Conservation (phyloP, 2,113 vertebrate species). For the Psephotus haematonotus region DNA sequence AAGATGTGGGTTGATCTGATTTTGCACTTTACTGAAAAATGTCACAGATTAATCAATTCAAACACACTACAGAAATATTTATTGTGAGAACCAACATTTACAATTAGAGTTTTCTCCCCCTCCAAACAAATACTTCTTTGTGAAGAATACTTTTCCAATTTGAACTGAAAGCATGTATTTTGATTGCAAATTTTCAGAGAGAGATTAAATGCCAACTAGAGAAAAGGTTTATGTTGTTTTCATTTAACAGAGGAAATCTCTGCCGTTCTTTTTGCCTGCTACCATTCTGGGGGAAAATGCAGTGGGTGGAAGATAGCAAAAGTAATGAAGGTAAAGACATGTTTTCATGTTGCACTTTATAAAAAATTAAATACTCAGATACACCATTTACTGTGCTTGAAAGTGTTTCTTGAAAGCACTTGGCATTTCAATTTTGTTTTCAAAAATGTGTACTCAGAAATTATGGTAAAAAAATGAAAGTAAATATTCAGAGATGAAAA, state of each 20-base stretch:
- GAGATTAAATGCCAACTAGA: not conserved
- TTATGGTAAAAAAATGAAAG: not conserved
- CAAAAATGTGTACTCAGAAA: not conserved
- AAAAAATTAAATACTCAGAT: conserved; percentile 7
- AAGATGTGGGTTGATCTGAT: not conserved
- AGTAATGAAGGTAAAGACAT: not conserved
- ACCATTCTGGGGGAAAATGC: not conserved
- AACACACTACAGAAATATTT: conserved; percentile 18
- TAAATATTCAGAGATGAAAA: not conserved
- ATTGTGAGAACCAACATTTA: not conserved
- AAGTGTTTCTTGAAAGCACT: conserved; percentile 1
- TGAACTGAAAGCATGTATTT: not conserved
- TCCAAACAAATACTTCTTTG: not conserved
- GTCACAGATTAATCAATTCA: conserved; percentile 2
- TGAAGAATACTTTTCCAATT: not conserved
- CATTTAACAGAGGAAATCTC: not conserved
- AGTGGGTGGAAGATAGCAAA: not conserved
- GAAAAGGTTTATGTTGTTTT: not conserved
- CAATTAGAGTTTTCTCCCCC: not conserved
- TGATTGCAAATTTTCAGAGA: not conserved
- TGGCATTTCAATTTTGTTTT: conserved; percentile 3
- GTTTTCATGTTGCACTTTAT: conserved; percentile 17
- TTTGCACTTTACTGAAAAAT: not conserved
- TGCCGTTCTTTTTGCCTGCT: not conserved
- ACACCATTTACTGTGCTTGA: not conserved